phyloP scores from a whole-genome alignment of 2,113 vertebrate genomes.

The Apodemus sylvaticus region DNA sequence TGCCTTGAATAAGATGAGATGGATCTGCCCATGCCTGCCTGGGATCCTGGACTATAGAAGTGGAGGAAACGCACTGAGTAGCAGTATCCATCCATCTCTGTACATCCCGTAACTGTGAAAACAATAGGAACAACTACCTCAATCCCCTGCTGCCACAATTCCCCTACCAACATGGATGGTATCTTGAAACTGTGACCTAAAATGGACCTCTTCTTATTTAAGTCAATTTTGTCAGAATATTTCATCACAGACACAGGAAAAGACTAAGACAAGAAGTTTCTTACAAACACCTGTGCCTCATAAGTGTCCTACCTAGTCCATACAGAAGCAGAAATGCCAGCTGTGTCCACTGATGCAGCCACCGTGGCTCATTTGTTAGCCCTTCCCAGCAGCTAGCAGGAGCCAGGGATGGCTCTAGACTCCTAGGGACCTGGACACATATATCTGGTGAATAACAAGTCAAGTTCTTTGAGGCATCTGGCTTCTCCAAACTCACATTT shows the following conservation, averaged over 20 bases:
- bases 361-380: accelerated
- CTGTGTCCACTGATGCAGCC: not conserved
- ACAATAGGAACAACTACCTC: not conserved
- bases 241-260: not conserved
- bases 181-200: not conserved
- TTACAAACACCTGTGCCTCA: not conserved
- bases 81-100: not conserved
- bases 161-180: not conserved
- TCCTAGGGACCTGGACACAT: accelerated
- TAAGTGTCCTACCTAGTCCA: not conserved
- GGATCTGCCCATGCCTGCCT: not conserved
- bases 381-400: too few relatives aligned
- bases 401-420: not conserved
- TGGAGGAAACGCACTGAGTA: not conserved
- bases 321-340: not conserved
- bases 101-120: not conserved
- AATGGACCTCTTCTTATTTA: not conserved
- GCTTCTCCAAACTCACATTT: not conserved
- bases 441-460: not conserved
- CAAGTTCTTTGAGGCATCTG: accelerated
- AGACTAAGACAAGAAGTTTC: not conserved
- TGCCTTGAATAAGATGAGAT: not conserved
- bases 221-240: not conserved
- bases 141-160: not conserved
- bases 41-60: not conserved